phyloP scores from a whole-genome alignment of 2,888 invertebrate genomes.

The Drosophila kuntzei region DNA sequence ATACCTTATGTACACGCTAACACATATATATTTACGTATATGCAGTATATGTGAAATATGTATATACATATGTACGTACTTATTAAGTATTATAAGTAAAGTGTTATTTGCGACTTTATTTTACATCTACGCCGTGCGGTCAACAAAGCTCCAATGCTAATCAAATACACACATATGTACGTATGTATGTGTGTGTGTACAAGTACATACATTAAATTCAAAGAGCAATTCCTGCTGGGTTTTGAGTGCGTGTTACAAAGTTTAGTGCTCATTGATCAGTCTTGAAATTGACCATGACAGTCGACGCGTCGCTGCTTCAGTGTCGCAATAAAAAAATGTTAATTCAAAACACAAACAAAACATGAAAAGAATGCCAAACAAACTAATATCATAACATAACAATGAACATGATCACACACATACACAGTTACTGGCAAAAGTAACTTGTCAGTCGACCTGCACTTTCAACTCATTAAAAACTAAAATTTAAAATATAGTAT shows the following conservation, averaged over 20 bases:
- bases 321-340: slow-evolving; percentile 59
- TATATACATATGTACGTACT: slow-evolving; percentile 10
- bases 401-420: slow-evolving; percentile 3
- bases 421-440: slow-evolving; percentile 11
- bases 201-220: slow-evolving; percentile 18
- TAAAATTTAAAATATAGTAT: background rate
- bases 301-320: slow-evolving; percentile 19
- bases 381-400: slow-evolving; percentile 42
- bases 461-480: background rate
- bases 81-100: slow-evolving; percentile 25
- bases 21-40: slow-evolving; percentile 14
- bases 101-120: slow-evolving; percentile 36
- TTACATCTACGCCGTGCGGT: slow-evolving; percentile 46
- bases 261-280: slow-evolving; percentile 38
- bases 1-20: slow-evolving; percentile 8
- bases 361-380: slow-evolving; percentile 38
- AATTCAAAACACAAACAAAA: slow-evolving; percentile 59
- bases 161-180: slow-evolving; percentile 1
- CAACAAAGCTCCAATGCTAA: slow-evolving; percentile 46
- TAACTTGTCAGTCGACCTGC: background rate
- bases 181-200: slow-evolving; percentile 7
- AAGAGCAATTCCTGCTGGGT: slow-evolving; percentile 27
- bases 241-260: slow-evolving; percentile 34
- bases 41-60: slow-evolving; percentile 1
- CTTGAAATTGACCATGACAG: slow-evolving; percentile 30